Percentiles rank a stretch among this genome's conserved stretches.
Conservation (phyloP, 35 echinoderm and acorn worm genomes). For the Strongylocentrotus purpuratus region DNA sequence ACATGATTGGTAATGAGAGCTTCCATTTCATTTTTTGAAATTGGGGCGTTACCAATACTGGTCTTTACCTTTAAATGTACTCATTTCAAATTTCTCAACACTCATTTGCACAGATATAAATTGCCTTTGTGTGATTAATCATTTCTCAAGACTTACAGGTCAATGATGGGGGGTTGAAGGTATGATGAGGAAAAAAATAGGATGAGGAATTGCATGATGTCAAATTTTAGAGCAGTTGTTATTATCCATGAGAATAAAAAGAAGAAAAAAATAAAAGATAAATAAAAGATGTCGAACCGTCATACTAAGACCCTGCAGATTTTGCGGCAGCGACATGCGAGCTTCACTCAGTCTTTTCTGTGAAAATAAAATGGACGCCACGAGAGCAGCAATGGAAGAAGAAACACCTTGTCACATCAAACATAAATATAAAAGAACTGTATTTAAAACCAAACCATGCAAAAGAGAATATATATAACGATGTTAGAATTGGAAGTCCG, state of each 20-base stretch:
- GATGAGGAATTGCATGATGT: background rate
- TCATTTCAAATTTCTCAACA: too few species aligned
- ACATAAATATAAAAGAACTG: background rate
- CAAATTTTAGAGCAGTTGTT: background rate
- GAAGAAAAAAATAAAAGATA: background rate
- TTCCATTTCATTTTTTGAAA: too few species aligned
- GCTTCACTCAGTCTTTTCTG: slow-evolving; percentile 8
- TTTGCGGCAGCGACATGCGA: background rate
- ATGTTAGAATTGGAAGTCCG: background rate
- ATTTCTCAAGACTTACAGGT: background rate
- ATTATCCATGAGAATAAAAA: background rate
- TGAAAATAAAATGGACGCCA: background rate
- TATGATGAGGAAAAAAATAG: background rate
- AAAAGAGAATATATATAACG: background rate
- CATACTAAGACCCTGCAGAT: slow-evolving; percentile 53
- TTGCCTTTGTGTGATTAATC: background rate
- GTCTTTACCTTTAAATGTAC: too few species aligned
- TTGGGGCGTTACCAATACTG: too few species aligned
- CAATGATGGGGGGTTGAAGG: background rate
- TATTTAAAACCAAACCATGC: background rate
- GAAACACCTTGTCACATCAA: background rate
- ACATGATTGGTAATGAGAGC: too few species aligned
- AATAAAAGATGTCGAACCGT: slow-evolving; percentile 50
- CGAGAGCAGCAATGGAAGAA: background rate
- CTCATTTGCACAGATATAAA: too few species aligned